Evolutionary conservation across 2,113 vertebrate genomes (phyloP), one percentile per base, ranked within the genome.

Genomic region (Cervus canadensis): DNA sequence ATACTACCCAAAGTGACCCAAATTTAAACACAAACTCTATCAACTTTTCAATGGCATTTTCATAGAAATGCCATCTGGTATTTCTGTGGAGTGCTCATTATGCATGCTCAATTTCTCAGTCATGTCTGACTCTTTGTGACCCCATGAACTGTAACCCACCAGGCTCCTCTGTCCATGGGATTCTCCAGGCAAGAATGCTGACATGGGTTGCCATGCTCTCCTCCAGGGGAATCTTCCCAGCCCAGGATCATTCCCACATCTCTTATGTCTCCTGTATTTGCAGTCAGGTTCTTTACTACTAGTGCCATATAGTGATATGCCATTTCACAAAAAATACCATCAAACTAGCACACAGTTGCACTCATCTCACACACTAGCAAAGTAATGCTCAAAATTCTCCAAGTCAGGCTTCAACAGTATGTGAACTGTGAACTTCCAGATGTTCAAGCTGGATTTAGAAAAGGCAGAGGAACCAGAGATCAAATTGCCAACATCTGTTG

Each of bases 381-480:
- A 21, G 17, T 19, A 67, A 21, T 21, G 17, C 16, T n/a, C 33
- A n/a, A 67, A 36, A 67, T 36, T 11, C 33, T 36, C 64, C 64
- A 67, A 36, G 64, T 17, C 16, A 67, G 64, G 64, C 16, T 36
- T 36, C 64, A n/a, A 5, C 17, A 67, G 8, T 67, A 67, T 2
- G 0, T 67, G 33, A 67, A 67, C 33, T 2, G 0, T 67, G 33
- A 21, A 67, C 0, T 67, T 67, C 64, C 64, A 21, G 33, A 33
- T 67, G 17, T 67, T 67, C 64, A 2, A 67, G 8, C 8, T 36
- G 64, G 64, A 36, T 67, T n/a, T 67, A 67, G 64, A 36, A 67
- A 67, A 67, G 33, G 64, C 64, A 67, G 33, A 67, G 33, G 33
- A 67, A 36, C 64, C 19, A 36, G 33, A 36, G 64, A 36, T 67